Conservation (phyloP, 2,113 vertebrate species). For the Psilopsiagon aurifrons region DNA sequence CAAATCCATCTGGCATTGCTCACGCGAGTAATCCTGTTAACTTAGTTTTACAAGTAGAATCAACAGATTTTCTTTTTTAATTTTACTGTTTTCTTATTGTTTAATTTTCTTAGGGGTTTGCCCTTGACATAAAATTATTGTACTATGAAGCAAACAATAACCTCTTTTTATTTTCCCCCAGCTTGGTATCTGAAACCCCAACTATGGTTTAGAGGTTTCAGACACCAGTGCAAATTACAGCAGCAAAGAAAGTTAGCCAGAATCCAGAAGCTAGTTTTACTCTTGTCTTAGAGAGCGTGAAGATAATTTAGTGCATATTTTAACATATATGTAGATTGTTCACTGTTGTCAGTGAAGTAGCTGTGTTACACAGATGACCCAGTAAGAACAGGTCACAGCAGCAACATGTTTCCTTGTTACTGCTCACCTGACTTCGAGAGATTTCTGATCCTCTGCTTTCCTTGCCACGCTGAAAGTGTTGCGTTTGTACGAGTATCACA, state of each 20-base stretch:
- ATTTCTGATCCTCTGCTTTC: not conserved
- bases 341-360: not conserved
- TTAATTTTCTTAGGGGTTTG: not conserved
- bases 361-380: not conserved
- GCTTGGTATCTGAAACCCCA: not conserved
- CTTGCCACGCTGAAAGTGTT: not conserved
- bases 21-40: not conserved
- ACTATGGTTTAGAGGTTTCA: not conserved
- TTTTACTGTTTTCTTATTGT: not conserved
- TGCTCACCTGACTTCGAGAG: not conserved
- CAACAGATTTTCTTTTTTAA: not conserved
- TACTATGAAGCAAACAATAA: not conserved
- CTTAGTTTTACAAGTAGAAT: not conserved
- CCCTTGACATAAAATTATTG: not conserved
- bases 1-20: slow-evolving; percentile 16
- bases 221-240: not conserved
- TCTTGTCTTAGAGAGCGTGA: not conserved
- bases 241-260: not conserved
- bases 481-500: not conserved
- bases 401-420: not conserved
- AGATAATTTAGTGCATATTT: not conserved
- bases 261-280: not conserved
- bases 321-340: not conserved
- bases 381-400: not conserved
- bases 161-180: not conserved